phyloP scores from a whole-genome alignment of 2,888 invertebrate genomes.

The Cistogaster globosa region DNA sequence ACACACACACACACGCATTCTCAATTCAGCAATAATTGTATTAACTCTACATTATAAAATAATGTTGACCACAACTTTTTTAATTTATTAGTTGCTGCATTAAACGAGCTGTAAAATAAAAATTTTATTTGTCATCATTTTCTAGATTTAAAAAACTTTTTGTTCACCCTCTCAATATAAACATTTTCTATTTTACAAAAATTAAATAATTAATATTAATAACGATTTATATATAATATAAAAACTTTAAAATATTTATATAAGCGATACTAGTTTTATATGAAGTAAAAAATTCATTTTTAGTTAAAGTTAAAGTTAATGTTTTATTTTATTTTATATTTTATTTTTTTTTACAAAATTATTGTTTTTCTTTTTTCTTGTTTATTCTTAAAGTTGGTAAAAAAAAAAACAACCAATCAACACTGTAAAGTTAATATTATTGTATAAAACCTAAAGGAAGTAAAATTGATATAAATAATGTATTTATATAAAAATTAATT shows the following conservation, averaged over 20 bases:
- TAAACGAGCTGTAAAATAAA: slow-evolving; percentile 17
- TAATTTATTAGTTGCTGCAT: slow-evolving; percentile 40
- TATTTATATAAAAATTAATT: slow-evolving; percentile 51
- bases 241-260: slow-evolving; percentile 60
- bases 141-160: background rate
- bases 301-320: slow-evolving; percentile 22
- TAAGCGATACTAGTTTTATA: slow-evolving; percentile 45
- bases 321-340: slow-evolving; percentile 20
- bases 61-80: slow-evolving; percentile 32
- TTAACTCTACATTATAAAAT: slow-evolving; percentile 1
- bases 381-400: slow-evolving; percentile 36
- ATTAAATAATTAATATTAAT: slow-evolving; percentile 30
- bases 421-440: slow-evolving; percentile 43
- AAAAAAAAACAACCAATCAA: slow-evolving; percentile 24
- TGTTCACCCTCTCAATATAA: slow-evolving; percentile 20
- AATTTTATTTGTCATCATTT: slow-evolving; percentile 1
- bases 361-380: slow-evolving; percentile 32
- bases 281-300: slow-evolving; percentile 39
- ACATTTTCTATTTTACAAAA: slow-evolving; percentile 7
- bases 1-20: background rate
- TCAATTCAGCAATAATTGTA: slow-evolving; percentile 9
- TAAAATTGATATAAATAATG: slow-evolving; percentile 53
- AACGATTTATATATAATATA: slow-evolving; percentile 32
- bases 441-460: slow-evolving; percentile 50
- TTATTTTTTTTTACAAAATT: slow-evolving; percentile 26